phyloP scores from a whole-genome alignment of 2,888 invertebrate species.

The Sepiola atlantica region DNA sequence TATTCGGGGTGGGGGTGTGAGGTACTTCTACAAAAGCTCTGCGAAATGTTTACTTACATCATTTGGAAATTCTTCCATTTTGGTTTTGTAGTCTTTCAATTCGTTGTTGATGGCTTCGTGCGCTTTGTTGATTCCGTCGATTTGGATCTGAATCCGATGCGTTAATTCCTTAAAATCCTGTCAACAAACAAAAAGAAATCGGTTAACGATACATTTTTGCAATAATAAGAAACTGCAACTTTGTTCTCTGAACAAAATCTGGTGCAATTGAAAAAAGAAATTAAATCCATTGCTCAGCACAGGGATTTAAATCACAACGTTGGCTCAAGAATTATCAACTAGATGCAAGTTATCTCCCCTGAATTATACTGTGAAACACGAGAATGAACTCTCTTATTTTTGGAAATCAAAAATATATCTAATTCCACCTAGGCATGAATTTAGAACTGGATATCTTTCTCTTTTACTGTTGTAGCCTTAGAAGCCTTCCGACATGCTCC shows the following conservation, averaged over 20 bases:
- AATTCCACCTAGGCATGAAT: too few relatives aligned
- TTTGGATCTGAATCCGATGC: not conserved
- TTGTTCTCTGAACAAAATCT: too few relatives aligned
- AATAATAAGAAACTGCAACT: constrained; percentile 33
- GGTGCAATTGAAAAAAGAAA: too few relatives aligned
- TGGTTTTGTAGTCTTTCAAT: not conserved
- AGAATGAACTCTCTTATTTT: not conserved
- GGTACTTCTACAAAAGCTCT: not conserved
- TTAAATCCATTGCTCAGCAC: too few relatives aligned
- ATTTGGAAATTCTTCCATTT: constrained; percentile 37
- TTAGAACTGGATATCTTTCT: too few relatives aligned
- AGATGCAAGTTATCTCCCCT: too few relatives aligned
- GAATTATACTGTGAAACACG: too few relatives aligned
- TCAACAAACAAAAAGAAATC: not conserved
- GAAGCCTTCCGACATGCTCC: too few relatives aligned
- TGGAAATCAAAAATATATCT: too few relatives aligned
- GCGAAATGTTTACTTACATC: constrained; percentile 22
- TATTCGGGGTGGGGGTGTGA: not conserved
- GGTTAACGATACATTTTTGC: not conserved
- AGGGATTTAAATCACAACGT: too few relatives aligned
- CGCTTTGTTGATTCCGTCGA: not conserved
- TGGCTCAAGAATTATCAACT: too few relatives aligned
- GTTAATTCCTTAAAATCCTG: constrained; percentile 33
- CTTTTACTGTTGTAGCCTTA: too few relatives aligned
- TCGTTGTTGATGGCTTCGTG: constrained; percentile 2